Evolutionary conservation across 2,797 vertebrate species (phyloP).

Genomic region (Dipus sagitta): DNA sequence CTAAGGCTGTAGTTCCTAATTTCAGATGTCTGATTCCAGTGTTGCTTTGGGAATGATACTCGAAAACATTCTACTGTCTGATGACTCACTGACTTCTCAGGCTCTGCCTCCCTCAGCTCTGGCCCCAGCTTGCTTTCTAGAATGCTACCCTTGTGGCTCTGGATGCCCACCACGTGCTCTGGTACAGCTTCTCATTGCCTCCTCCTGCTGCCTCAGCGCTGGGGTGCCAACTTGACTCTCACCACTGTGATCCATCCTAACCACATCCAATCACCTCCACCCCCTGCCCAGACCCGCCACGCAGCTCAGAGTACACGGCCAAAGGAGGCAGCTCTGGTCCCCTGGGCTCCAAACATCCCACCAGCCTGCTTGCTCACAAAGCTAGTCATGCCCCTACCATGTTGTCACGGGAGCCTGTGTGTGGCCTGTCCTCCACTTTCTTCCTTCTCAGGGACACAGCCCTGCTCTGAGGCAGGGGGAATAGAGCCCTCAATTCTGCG

Average conservation of each 20-base stretch:
- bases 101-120: neutral
- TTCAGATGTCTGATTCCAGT: neutral
- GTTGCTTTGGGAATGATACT: too few species aligned
- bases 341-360: rapidly evolving
- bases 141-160: neutral
- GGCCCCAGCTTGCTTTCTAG: neutral
- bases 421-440: neutral
- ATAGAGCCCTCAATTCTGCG: neutral
- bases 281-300: neutral
- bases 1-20: neutral
- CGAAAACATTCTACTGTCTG: neutral
- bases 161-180: rapidly evolving
- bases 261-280: too few species aligned
- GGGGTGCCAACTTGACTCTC: too few species aligned
- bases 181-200: neutral
- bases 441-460: neutral
- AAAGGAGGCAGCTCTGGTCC: rapidly evolving
- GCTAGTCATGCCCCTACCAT: too few species aligned
- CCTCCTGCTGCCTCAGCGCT: neutral
- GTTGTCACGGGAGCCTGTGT: rapidly evolving
- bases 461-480: neutral
- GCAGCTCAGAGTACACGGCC: rapidly evolving
- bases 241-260: too few species aligned
- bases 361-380: rapidly evolving
- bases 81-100: neutral